phyloP scores from a whole-genome alignment of 2,797 vertebrate species.

The Sebastolobus altivelis region DNA sequence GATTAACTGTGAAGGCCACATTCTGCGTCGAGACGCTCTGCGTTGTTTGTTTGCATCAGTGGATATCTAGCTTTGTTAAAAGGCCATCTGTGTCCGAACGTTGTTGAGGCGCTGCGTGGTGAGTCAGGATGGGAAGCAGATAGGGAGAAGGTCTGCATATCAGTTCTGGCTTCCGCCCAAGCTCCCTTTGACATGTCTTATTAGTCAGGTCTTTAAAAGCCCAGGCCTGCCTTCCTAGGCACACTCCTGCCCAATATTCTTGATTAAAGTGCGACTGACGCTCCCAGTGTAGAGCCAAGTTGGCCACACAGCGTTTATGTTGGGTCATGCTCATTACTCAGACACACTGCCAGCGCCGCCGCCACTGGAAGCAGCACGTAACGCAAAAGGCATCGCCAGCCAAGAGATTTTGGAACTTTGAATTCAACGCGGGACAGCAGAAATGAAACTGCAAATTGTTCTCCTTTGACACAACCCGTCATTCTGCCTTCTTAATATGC shows the following conservation, averaged over 20 bases:
- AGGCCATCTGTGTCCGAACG: conserved; percentile 63
- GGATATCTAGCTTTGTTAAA: conserved; percentile 57
- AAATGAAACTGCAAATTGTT: conserved; percentile 69
- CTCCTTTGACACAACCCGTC: conserved; percentile 65
- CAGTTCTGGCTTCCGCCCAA: conserved; percentile 74
- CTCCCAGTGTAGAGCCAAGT: conserved; percentile 76
- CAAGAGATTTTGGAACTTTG: conserved; percentile 65
- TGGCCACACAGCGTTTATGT: conserved; percentile 81
- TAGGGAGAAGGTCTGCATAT: conserved; percentile 64
- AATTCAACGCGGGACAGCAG: conserved; percentile 65
- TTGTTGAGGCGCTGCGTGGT: conserved; percentile 23
- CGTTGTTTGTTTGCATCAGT: conserved; percentile 55
- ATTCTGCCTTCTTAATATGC: conserved; percentile 59
- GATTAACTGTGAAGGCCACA: conserved; percentile 38
- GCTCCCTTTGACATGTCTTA: conserved; percentile 81
- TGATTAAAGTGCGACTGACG: conserved; percentile 83
- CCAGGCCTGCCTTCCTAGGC: conserved; percentile 70
- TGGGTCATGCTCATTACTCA: conserved; percentile 83
- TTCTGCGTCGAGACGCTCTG: conserved; percentile 40
- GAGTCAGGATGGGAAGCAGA: conserved; percentile 58
- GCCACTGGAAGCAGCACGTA: conserved; percentile 54
- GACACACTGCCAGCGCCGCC: conserved; percentile 61
- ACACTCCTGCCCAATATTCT: conserved; percentile 81
- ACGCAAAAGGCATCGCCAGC: conserved; percentile 54
- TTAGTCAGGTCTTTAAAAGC: conserved; percentile 85